Percentiles rank a stretch among this genome's conserved stretches.
Evolutionary conservation across 2,113 vertebrate genomes (phyloP).

Genomic region (Chlamydotis undulata): DNA sequence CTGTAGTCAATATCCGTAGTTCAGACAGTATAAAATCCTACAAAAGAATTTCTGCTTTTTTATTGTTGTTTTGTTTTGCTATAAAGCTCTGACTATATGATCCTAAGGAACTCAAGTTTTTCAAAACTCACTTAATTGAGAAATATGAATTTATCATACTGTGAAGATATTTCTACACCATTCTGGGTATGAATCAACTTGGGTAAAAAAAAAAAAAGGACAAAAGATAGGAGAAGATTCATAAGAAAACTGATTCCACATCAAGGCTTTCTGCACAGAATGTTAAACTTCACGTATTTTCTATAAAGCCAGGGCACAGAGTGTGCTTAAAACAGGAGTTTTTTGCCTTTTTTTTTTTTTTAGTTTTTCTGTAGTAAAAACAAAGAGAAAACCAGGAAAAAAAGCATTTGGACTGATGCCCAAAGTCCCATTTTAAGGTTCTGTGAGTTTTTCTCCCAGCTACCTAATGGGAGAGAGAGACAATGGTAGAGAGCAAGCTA

Average conservation of each 20-base stretch:
- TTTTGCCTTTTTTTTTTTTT: not conserved
- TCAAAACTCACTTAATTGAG: not conserved
- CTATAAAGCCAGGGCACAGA: not conserved
- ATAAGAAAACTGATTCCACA: not conserved
- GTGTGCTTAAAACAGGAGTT: not conserved
- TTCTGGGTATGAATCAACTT: not conserved
- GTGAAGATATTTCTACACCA: not conserved
- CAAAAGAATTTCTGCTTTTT: not conserved
- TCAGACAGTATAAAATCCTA: not conserved
- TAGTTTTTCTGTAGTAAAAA: not conserved
- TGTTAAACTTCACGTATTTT: not conserved
- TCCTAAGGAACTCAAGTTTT: not conserved
- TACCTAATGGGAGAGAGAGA: not conserved
- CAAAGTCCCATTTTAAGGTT: constrained; percentile 26
- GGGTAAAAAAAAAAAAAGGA: accelerated
- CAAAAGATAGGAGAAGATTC: not conserved
- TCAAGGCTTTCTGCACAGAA: not conserved
- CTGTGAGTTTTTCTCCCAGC: not conserved
- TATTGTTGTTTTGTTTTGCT: not conserved
- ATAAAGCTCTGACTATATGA: not conserved
- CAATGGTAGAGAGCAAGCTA: not conserved
- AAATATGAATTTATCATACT: not conserved
- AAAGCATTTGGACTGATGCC: constrained; percentile 29
- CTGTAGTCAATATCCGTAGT: not conserved
- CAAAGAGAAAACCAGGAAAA: not conserved